A percentile compares a stretch with the other conserved stretches of the same genome.
Evolutionary conservation across 2,797 vertebrate species (phyloP).

Genomic region (Meda fulgida): DNA sequence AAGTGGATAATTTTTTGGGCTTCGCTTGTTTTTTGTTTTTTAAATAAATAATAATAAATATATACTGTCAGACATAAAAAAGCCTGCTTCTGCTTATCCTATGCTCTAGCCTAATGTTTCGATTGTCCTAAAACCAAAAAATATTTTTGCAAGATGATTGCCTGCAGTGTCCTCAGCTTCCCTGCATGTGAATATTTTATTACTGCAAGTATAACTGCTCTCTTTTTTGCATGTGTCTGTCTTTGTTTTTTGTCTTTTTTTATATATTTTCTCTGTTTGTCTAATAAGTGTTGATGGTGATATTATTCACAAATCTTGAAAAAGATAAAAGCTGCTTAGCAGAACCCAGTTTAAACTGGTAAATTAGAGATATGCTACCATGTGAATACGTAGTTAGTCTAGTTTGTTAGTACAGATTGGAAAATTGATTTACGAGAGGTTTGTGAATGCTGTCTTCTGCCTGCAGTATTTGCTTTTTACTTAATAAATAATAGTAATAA

Average conservation of each 20-base stretch:
- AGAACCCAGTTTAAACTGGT: neutral
- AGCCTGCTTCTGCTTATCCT: neutral
- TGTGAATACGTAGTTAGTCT: neutral
- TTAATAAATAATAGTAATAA: neutral
- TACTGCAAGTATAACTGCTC: neutral
- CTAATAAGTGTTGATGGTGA: conserved; percentile 6
- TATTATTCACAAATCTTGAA: conserved; percentile 30
- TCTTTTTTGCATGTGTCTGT: conserved; percentile 32
- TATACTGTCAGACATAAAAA: neutral
- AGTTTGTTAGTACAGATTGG: neutral
- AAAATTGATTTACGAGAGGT: conserved; percentile 4
- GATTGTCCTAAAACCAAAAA: neutral
- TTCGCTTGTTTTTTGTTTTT: neutral
- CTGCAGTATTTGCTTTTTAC: neutral
- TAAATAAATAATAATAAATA: neutral
- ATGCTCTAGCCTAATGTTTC: neutral
- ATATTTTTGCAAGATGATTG: conserved; percentile 53
- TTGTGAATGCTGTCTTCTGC: conserved; percentile 41
- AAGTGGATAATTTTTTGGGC: neutral
- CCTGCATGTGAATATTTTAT: conserved; percentile 36
- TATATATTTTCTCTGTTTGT: conserved; percentile 13
- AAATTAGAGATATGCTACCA: neutral
- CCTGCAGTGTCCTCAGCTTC: conserved; percentile 30
- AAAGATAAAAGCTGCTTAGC: neutral
- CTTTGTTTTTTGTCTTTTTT: neutral